Conservation (phyloP, 2,797 vertebrate genomes). For the Dicrostonyx torquatus region DNA sequence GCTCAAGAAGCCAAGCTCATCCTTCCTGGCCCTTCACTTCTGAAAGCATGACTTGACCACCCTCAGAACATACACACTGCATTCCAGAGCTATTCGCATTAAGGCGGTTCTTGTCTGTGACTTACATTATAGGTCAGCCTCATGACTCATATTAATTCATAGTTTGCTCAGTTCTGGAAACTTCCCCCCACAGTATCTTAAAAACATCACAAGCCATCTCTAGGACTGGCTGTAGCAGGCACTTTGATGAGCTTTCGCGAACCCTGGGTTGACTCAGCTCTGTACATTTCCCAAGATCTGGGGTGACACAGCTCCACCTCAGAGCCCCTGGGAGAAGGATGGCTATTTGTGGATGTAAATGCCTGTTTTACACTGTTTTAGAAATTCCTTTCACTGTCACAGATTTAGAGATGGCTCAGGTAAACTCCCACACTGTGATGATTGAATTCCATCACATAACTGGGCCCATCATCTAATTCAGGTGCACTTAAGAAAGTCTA, state of each 20-base stretch:
- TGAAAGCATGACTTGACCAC: not conserved
- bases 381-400: not conserved
- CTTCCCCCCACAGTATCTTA: slow-evolving; percentile 44
- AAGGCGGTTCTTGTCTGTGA: slow-evolving; percentile 9
- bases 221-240: not conserved
- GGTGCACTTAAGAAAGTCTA: not conserved
- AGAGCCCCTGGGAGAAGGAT: not conserved
- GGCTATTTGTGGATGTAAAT: not conserved
- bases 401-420: not conserved
- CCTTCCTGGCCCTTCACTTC: not conserved
- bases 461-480: not conserved
- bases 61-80: not conserved
- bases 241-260: not conserved
- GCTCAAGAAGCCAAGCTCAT: not conserved
- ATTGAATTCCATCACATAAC: not conserved
- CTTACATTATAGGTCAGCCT: slow-evolving; percentile 40
- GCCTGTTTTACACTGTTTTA: not conserved
- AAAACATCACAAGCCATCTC: slow-evolving; percentile 69
- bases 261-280: not conserved
- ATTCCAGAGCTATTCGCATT: slow-evolving; percentile 53
- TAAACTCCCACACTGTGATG: not conserved
- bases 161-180: slow-evolving; percentile 49
- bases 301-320: not conserved
- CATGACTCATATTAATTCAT: slow-evolving; percentile 66
- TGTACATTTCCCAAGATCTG: not conserved